Conservation (phyloP, 2,113 vertebrate species). For the Mugil cephalus region DNA sequence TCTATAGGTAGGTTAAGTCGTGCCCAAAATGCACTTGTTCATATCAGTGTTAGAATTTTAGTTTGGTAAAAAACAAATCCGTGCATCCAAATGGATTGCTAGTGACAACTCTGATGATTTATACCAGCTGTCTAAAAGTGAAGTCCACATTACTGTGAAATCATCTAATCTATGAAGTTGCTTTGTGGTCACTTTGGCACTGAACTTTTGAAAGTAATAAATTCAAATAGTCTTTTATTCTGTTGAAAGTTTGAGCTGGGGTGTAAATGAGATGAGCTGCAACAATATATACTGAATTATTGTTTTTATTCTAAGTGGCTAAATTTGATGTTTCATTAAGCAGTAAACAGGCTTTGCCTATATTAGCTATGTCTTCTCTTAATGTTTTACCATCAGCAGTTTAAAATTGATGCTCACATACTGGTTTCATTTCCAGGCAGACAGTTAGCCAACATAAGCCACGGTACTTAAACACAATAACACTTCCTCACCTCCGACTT, state of each 20-base stretch:
- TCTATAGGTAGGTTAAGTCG: too few relatives aligned
- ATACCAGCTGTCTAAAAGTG: constrained; percentile 32
- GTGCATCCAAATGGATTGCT: constrained; percentile 1
- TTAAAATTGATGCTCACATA: constrained; percentile 20
- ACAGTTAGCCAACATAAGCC: constrained; percentile 19
- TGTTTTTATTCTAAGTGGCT: neutral
- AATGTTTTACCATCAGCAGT: constrained; percentile 3
- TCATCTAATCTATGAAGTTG: constrained; percentile 12
- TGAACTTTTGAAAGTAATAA: neutral
- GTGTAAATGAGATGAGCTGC: too few relatives aligned
- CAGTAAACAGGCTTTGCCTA: neutral
- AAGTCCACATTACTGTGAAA: constrained; percentile 40
- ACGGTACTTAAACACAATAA: constrained; percentile 37
- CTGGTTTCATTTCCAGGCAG: constrained; percentile 42
- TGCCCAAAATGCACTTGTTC: too few relatives aligned
- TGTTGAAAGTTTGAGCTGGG: too few relatives aligned
- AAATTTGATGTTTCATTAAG: neutral
- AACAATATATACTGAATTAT: too few relatives aligned
- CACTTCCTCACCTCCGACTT: constrained; percentile 38
- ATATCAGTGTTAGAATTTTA: too few relatives aligned
- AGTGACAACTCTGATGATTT: constrained; percentile 23
- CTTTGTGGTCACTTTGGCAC: constrained; percentile 6
- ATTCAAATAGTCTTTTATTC: neutral
- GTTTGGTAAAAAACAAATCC: too few relatives aligned
- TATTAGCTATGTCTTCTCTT: constrained; percentile 1